Evolutionary conservation across 2,797 vertebrate species (phyloP), one percentile per base, ranked within the genome.

Genomic region (Danio kyathit): DNA sequence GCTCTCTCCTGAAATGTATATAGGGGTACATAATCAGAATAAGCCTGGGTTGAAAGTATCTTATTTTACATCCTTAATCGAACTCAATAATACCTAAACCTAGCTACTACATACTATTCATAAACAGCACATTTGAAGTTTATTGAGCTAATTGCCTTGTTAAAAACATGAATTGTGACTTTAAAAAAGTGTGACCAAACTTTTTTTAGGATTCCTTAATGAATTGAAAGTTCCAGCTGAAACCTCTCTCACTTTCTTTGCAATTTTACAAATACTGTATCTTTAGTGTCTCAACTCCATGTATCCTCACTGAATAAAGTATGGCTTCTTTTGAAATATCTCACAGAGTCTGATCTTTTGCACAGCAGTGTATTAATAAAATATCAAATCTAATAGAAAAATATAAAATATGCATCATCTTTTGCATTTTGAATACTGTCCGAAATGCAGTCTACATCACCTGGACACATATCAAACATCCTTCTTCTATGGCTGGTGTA

Each of bases 241-340:
- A 29, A 29, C 29, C 29, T 29, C 29, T 29, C 29, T 29, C 1
- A 29, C 29, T 29, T 29, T 29, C 29, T 29, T 29, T 29, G 29
- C 29, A 29, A 29, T 54, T n/a, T 14, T 29, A 29, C 29, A 29
- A 29, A 13, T 54, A 54, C n/a, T 54, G 52, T 54, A 7, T 17
- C 16, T 17, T 54, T 17, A 48, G 3, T 29, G 2, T 29, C 8
- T 29, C 12, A 29, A 67, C 29, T 67, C 21, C 7, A 21, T 66
- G 19, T 29, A 54, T 66, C 64, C 17, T 67, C 49, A 7, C 17
- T 67, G 17, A 67, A 67, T 48, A 67, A 66, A 66, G 5, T 7
- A 66, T 48, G 21, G 38, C 38, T 6, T n/a, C 2, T 11, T 51
- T 38, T 21, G 46, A 69, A 69, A 38, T 7, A 40, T 40, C 29